Evolutionary conservation across 1,140 invertebrate genomes (phyloP), one percentile per base, ranked within the genome.

Genomic region (Plectrocnemia conspersa): DNA sequence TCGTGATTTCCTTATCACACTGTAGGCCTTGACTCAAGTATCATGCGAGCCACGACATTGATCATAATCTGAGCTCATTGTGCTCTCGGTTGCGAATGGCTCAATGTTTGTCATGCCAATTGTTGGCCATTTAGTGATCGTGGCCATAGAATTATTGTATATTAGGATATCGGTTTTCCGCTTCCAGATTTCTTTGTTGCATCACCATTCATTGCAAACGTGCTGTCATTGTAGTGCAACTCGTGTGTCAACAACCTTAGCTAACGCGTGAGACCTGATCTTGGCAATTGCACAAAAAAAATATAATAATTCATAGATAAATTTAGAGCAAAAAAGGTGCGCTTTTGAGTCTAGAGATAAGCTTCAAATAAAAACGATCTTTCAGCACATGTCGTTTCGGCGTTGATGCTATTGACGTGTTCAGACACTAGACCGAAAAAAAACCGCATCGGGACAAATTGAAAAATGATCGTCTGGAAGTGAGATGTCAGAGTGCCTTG

Each of bases 101-200:
- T 40, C 44, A 22, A 55, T 60, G 54, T 60, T 60, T 60, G 58
- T 50, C 24, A 24, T 54, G 27, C 40, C 49, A 38, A 60, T 54
- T 55, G 58, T 54, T 54, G 58, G 54, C 54, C 54, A 56, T 56
- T 60, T 60, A 60, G 58, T 38, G 42, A 44, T 29, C 54, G 49
- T 40, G 24, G 25, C 49, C 50, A 60, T 56, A 46, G 54, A 56
- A 55, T 42, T 50, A 46, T 52, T 53, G 58, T 60, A 56, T 60
- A 53, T n/a, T n/a, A n/a, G n/a, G 56, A 54, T 50, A 44, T 60
- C 58, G 58, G 58, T 60, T 60, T 60, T 60, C 58, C 54, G 58
- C 54, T 60, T 60, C 54, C 50, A 54, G 50, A 35, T 54, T 15
- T 46, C 46, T 45, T 60, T 56, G 53, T 55, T 52, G 50, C 32